Evolutionary conservation across 35 echinoderm and acorn worm species (phyloP).

Genomic region (Apostichopus japonicus): DNA sequence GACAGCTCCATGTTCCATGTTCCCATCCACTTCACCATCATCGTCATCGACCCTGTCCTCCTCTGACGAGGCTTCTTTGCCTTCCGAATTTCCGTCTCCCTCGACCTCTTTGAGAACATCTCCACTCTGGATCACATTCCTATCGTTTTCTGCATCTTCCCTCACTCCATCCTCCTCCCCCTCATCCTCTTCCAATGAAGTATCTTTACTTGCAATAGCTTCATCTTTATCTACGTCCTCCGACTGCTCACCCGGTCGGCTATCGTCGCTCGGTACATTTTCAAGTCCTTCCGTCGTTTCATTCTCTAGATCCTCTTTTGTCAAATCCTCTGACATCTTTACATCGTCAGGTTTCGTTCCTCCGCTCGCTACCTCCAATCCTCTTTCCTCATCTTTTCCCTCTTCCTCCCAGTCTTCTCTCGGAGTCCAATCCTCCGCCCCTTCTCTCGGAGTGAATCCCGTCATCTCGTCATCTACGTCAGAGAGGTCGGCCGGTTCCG

Average conservation of each 20-base stretch:
- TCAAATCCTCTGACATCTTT: neutral
- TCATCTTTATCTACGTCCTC: neutral
- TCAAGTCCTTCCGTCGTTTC: neutral
- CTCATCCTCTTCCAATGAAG: neutral
- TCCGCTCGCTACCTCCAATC: neutral
- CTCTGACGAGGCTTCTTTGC: neutral
- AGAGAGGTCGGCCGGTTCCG: constrained; percentile 43
- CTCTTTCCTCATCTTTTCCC: neutral
- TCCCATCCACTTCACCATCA: neutral
- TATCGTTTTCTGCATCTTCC: neutral
- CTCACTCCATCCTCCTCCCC: neutral
- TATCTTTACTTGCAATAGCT: neutral
- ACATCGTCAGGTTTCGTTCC: neutral
- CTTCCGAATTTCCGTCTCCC: neutral
- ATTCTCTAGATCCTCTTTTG: neutral
- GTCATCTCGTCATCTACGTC: constrained; percentile 13
- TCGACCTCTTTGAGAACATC: neutral
- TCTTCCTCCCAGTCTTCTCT: neutral
- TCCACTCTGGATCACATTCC: neutral
- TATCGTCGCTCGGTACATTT: neutral
- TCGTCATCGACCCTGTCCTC: neutral
- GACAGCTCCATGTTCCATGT: neutral
- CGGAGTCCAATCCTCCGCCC: neutral
- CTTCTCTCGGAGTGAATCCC: neutral
- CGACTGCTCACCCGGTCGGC: neutral